These are phyloP conservation scores for Calyptomena viridis DNA, from an alignment of 2,113 vertebrate genomes.

Conservation along the genomic window DNA sequence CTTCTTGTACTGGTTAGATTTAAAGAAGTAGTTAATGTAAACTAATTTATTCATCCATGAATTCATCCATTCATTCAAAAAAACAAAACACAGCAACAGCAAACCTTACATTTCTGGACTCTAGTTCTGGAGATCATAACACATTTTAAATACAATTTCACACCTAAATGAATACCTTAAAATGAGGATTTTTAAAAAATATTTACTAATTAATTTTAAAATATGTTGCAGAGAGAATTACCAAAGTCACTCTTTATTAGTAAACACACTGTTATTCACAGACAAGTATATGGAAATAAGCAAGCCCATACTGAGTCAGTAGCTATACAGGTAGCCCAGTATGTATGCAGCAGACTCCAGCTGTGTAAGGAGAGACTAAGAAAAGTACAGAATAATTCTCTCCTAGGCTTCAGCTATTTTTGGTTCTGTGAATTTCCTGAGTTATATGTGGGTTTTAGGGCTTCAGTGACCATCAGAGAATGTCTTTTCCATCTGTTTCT, in stretches of 20 bases:
- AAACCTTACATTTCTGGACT: background rate
- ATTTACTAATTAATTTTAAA: background rate
- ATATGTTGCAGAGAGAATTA: background rate
- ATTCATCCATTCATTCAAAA: background rate
- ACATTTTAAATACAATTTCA: background rate
- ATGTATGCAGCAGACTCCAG: background rate
- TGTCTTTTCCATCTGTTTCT: conserved; percentile 2
- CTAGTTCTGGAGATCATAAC: background rate
- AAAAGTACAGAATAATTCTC: background rate
- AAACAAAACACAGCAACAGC: background rate
- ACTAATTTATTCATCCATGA: background rate
- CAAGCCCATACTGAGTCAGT: background rate
- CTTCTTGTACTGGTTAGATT: background rate
- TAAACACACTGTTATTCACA: background rate
- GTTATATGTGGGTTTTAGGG: background rate
- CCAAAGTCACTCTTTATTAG: background rate
- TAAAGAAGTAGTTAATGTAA: background rate
- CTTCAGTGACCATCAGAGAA: background rate
- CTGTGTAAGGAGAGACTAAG: background rate
- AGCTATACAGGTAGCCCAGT: background rate
- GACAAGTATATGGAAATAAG: background rate
- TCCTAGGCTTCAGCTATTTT: background rate
- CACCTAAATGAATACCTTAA: background rate
- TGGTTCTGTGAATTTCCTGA: background rate
- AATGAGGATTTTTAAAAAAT: background rate